Evolutionary conservation across 2,888 invertebrate species (phyloP).

Genomic region (Micoletzkya japonica): DNA sequence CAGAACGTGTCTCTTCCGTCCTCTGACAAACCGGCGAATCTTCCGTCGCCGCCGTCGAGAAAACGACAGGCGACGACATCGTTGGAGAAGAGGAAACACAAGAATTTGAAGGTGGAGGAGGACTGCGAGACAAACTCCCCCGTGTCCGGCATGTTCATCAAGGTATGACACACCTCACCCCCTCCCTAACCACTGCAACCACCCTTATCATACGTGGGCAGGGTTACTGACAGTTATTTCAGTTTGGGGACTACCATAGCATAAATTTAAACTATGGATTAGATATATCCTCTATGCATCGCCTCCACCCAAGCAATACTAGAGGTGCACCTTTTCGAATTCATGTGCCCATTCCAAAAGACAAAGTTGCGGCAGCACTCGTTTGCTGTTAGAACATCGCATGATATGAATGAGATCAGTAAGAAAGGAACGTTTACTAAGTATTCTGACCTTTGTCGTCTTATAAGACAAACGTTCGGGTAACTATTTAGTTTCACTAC

Average conservation of each 20-base stretch:
- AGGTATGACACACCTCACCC: conserved; percentile 36
- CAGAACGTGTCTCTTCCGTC: conserved; percentile 5
- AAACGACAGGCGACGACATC: not conserved
- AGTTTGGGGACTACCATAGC: not conserved
- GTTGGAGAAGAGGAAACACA: conserved; percentile 27
- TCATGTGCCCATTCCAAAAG: too few relatives aligned
- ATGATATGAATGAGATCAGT: too few relatives aligned
- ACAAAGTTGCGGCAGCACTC: too few relatives aligned
- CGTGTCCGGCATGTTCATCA: conserved; percentile 64
- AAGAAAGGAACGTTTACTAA: too few relatives aligned
- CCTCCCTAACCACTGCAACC: not conserved
- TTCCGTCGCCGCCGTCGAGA: conserved; percentile 3
- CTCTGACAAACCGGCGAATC: not conserved
- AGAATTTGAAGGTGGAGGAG: conserved; percentile 36
- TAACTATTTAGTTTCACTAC: too few relatives aligned
- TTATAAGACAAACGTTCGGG: too few relatives aligned
- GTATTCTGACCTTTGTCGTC: too few relatives aligned
- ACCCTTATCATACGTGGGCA: too few relatives aligned
- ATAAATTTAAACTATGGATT: too few relatives aligned
- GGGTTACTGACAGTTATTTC: not conserved
- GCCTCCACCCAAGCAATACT: not conserved
- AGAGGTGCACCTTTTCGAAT: too few relatives aligned
- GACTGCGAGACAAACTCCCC: conserved; percentile 61
- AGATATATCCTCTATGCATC: too few relatives aligned
- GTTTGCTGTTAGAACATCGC: too few relatives aligned